Base-by-base conservation (phyloP, 2,797 vertebrate genomes). In the Silurus aristotelis region DNA sequence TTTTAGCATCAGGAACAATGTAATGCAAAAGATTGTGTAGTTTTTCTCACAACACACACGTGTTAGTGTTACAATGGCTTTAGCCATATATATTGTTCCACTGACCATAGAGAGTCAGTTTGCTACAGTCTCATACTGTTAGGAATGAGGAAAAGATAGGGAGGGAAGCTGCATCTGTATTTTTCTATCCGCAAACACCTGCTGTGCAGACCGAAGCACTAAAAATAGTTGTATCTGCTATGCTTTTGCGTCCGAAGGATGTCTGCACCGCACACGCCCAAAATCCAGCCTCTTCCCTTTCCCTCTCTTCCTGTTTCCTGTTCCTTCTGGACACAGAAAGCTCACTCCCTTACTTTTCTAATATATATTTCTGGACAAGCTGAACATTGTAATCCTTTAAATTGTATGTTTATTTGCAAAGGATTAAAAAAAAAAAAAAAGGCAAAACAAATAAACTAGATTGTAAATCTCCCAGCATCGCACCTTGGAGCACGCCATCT, bases 281-380 rank as follows among this genome's bases (percentile, higher is more conserved):
- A 81, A 86, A 60, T 66, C 87, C 90, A 90, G 90, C 64, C 87
- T 87, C 91, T 90, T 94, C 93, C 93, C 46, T 90, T 95, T 94
- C 92, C 93, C 91, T 85, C 76, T 87, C 73, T 90, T 89, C 89
- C 89, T 82, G 87, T 91, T 85, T 82, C 81, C 66, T 87, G 87
- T 92, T 92, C 92, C 92, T 94, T 92, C 87, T 86, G 85, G 86
- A 86, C 80, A 85, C 80, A 63, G 25, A 66, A n/a, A 67, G 38
- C 63, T 80, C 52, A 60, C 46, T 27, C 14, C 38, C 63, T 79
- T 48, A 76, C 55, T 31, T 31, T 56, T 58, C 20, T 8, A 19
- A 27, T 38, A 12, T 38, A 46, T 58, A 56, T 68, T 70, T 22
- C 17, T 68, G 52, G 27, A 60, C 61, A 67, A 27, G 8, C 38